Evolutionary conservation across 2,797 vertebrate genomes (phyloP), one percentile per base, ranked within the genome.

Genomic region (Clarias laeviceps): DNA sequence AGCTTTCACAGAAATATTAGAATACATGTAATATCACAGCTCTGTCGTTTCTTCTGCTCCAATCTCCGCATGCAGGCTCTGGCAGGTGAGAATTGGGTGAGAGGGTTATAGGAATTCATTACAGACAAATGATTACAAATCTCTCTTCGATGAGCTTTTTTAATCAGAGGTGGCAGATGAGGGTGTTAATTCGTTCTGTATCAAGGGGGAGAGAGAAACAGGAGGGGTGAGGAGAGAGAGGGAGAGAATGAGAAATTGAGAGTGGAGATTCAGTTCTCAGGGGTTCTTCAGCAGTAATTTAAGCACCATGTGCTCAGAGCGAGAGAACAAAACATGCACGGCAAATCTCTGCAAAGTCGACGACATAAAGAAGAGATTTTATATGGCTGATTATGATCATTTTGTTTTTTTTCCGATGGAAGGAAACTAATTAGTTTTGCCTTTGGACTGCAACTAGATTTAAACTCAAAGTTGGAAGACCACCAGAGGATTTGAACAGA

Each of bases 241-340:
- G 40, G 57, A 59, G 78, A 37, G 70, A 79, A 88, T 73, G 86
- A 87, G 86, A 87, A 72, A 86, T 89, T 88, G 90, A 56, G 87
- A 90, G 84, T 34, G 70, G 78, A 86, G 91, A 90, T 85, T 57
- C 85, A 66, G 90, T 91, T 92, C 93, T 94, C 92, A 90, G 92
- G 91, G 89, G 92, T 91, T 93, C 89, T 93, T 93, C 88, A 89
- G 85, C 89, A 90, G 91, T 92, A 94, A 94, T 94, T 92, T 92
- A 93, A 92, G 92, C 90, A 89, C 90, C 87, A 87, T 86, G 91
- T 90, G 89, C 81, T 74, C 86, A 83, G 91, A 94, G 91, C 91
- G 90, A 69, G 68, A 82, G 72, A 82, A 90, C 64, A 59, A 84
- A 56, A 90, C 91, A 86, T 91, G n/a, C 89, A 90, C 57, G 3